Base-by-base conservation (phyloP, 2,888 invertebrate species). In the Amphipoea oculea region DNA sequence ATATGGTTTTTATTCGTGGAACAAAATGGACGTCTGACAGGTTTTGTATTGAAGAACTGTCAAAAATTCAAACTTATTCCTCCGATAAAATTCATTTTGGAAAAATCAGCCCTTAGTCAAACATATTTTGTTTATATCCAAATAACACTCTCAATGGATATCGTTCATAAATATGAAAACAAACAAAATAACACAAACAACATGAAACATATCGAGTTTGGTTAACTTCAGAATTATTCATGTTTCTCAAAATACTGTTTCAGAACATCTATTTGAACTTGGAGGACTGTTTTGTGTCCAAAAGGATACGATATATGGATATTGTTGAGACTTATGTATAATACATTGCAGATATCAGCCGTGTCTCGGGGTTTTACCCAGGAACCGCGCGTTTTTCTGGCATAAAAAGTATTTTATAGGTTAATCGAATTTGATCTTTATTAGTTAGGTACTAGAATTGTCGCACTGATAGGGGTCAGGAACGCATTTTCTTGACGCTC, bases 181-280 rank as follows among this genome's bases (percentile, higher is more conserved):
- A 69, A 60, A 57, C 68, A 4, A 54, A 81, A 42, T 60, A 65
- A 65, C 57, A 83, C 51, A 36, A 83, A 66, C 42, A 69, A 78
- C n/a, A 23, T 36, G 42, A 83, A 78, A 65, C 60, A 60, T 51
- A 78, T 60, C 69, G 65, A 81, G 65, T 81, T 70, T 83, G 65
- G 78, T 51, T 70, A 78, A 51, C 69, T 78, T 81, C 84, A 78
- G 60, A 83, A 83, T 83, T 70, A 81, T 83, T 70, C 65, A 83
- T 78, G 69, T 45, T 60, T 66, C 65, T 65, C 51, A 42, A 48
- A 70, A 66, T 66, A 63, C 70, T 81, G 83, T 81, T 81, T 36
- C 60, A 60, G 29, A 78, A 81, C 65, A 70, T 36, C 65, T 36
- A 68, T 78, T 65, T 36, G n/a, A 70, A 66, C 42, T 83, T 69